Evolutionary conservation across 2,888 invertebrate species (phyloP), one percentile per base, ranked within the genome.

Genomic region (Pilophorus perplexus): DNA sequence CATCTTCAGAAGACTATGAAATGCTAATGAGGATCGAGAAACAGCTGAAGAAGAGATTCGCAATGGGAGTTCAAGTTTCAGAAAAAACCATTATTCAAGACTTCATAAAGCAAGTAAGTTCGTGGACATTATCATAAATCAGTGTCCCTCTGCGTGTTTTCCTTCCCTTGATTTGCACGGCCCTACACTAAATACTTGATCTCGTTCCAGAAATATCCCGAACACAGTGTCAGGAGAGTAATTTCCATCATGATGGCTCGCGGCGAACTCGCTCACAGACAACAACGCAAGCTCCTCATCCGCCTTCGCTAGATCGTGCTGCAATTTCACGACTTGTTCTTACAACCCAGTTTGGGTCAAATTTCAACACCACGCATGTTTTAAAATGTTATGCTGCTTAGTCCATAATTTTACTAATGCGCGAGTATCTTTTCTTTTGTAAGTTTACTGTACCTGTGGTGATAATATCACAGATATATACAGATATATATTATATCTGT

Each of bases 211-310:
- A 90, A 91, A 77, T 96, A 93, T 77, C 87, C 90, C 0, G 94
- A 95, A 76, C 81, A 88, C 66, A 84, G 90, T 3, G 85, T 99
- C 67, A 79, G 86, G 68, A 97, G 95, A 80, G 98, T 99, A 12
- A 86, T 99, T 72, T 86, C 91, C 73, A 88, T 90, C 10, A 93
- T 98, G 94, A 89, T 99, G 72, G 83, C 95, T 25, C 84, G 97
- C 14, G 99, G 97, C 0, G 97, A 99, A 76, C 79, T 99, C 50
- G 97, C 98, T 75, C 93, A 97, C 79, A 85, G 97, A 60, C 86
- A 95, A 84, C 98, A 99, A 78, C 83, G 98, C 66, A 96, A 95
- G 81, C 93, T 98, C 92, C 82, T 99, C 18, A 97, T 93, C 78
- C 84, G 99, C 71, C 81, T 98, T 38, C 89, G 90, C 74, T 95